Evolutionary conservation across 2,113 vertebrate genomes (phyloP).

Genomic region (Cryptoleucopteryx plumbea): DNA sequence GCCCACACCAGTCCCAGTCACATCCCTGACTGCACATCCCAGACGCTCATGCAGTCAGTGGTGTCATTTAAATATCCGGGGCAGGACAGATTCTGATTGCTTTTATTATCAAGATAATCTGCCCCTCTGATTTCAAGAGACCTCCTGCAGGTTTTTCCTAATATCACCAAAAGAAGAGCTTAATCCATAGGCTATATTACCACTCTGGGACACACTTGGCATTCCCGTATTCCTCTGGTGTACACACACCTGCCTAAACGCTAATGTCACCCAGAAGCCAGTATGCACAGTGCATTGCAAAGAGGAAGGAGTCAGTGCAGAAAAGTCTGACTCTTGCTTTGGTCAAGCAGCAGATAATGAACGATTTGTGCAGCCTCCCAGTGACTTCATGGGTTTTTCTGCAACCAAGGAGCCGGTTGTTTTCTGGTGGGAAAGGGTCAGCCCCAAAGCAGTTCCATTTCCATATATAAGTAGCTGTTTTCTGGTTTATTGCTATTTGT

Average conservation of each 20-base stretch:
- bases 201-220: accelerated
- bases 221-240: neutral
- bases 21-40: neutral
- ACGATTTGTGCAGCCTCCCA: neutral
- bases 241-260: neutral
- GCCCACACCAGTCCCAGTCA: neutral
- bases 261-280: neutral
- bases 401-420: neutral
- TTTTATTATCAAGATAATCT: constrained; percentile 7
- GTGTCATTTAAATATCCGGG: neutral
- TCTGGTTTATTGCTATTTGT: neutral
- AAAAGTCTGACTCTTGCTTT: neutral
- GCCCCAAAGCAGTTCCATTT: neutral
- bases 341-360: neutral
- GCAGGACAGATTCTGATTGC: neutral
- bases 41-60: neutral
- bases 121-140: constrained; percentile 18
- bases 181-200: neutral
- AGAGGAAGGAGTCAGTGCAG: neutral
- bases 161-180: neutral
- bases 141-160: neutral
- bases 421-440: neutral
- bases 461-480: neutral
- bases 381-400: neutral
- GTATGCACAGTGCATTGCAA: neutral